A percentile compares a stretch with the other conserved stretches of the same genome.
These are phyloP conservation scores for Aphelenchoides bicaudatus DNA, from an alignment of 2,888 invertebrate genomes.

Conservation along the genomic window DNA sequence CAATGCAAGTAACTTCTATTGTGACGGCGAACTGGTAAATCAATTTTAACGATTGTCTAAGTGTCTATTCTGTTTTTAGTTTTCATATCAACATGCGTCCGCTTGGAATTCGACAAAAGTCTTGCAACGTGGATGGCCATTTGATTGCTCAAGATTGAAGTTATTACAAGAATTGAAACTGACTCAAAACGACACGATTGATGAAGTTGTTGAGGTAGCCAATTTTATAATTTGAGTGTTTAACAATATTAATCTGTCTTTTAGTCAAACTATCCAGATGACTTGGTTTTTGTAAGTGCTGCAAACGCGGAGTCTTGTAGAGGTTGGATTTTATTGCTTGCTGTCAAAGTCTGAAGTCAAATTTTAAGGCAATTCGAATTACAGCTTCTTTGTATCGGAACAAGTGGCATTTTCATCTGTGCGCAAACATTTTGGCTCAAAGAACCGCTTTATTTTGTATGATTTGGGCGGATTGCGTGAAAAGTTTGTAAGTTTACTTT, in stretches of 20 bases:
- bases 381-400: no score
- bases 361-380: conserved; percentile 18
- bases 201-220: background rate
- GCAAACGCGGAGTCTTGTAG: conserved; percentile 26
- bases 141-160: background rate
- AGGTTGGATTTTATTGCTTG: no score
- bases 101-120: background rate
- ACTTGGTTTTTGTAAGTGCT: conserved; percentile 29
- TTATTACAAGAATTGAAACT: conserved; percentile 14
- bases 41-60: background rate
- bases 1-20: no score
- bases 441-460: conserved; percentile 27
- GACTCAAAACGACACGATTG: conserved; percentile 17
- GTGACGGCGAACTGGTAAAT: conserved; percentile 8
- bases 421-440: conserved; percentile 25
- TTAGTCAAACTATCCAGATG: conserved; percentile 20
- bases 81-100: conserved; percentile 8
- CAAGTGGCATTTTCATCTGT: conserved; percentile 28
- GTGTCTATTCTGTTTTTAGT: conserved; percentile 2
- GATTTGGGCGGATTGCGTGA: conserved; percentile 28
- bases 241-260: background rate
- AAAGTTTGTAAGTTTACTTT: conserved; percentile 14
- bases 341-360: no score
- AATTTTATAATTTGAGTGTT: background rate
- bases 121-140: conserved; percentile 6